Conservation (phyloP, 2,888 invertebrate genomes). For the Callimorpha dominula region DNA sequence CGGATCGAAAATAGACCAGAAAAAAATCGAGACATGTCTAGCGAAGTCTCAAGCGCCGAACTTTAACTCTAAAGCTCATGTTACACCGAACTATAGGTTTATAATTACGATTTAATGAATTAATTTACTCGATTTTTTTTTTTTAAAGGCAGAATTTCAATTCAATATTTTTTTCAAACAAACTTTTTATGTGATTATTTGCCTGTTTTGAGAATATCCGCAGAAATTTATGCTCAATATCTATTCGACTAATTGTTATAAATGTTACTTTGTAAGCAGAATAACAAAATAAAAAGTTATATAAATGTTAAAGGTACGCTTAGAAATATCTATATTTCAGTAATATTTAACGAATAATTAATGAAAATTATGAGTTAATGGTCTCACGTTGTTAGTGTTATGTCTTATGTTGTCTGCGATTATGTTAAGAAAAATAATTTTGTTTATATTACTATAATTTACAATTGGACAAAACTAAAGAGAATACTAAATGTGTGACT, state of each 20-base stretch:
- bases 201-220: background rate
- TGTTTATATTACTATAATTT: background rate
- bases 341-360: too few species aligned
- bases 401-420: background rate
- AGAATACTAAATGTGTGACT: background rate
- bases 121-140: too few species aligned
- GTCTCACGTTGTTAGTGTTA: too few species aligned
- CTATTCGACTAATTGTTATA: too few species aligned
- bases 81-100: slow-evolving; percentile 63
- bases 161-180: too few species aligned
- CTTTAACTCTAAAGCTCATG: slow-evolving; percentile 64
- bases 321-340: too few species aligned
- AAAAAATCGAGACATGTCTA: slow-evolving; percentile 86
- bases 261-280: too few species aligned
- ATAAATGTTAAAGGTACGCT: too few species aligned
- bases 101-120: background rate
- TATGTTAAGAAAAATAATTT: background rate
- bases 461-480: background rate
- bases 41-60: slow-evolving; percentile 79
- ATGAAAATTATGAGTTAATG: too few species aligned
- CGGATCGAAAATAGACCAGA: slow-evolving; percentile 83
- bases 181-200: too few species aligned
- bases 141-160: too few species aligned
- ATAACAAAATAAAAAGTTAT: too few species aligned
- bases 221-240: background rate